These are phyloP conservation scores for Prinia subflava DNA, from an alignment of 2,113 vertebrate genomes.

Conservation along the genomic window DNA sequence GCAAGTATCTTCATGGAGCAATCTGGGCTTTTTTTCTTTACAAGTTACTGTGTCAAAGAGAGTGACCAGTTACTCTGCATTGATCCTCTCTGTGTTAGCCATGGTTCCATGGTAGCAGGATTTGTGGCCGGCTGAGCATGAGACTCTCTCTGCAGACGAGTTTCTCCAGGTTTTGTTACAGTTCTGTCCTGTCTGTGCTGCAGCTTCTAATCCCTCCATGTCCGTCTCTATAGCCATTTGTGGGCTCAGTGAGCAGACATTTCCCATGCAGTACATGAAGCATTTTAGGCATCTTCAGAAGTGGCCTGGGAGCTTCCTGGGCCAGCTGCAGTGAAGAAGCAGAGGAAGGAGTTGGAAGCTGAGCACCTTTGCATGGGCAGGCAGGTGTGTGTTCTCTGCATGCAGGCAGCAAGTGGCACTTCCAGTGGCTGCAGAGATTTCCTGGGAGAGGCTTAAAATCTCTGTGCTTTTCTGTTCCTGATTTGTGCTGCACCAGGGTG, in stretches of 20 bases:
- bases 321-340: neutral
- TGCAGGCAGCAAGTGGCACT: neutral
- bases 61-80: neutral
- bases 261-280: neutral
- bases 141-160: neutral
- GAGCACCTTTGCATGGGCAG: neutral
- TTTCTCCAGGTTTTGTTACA: neutral
- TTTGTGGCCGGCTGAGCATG: neutral
- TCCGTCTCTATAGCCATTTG: neutral
- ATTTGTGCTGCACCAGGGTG: neutral
- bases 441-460: neutral
- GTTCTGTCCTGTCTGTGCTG: neutral
- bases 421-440: neutral
- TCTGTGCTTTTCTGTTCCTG: neutral
- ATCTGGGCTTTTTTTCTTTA: rapidly evolving
- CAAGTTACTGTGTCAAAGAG: neutral
- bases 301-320: neutral
- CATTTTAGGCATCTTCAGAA: neutral
- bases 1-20: neutral
- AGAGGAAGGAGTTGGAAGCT: neutral
- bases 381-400: neutral
- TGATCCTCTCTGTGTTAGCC: neutral
- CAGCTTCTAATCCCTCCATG: neutral
- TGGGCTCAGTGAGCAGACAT: neutral
- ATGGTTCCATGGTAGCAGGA: neutral